Percentiles rank a stretch among this genome's conserved stretches.
phyloP scores from a whole-genome alignment of 2,888 invertebrate species.

The Heliconius cydno region DNA sequence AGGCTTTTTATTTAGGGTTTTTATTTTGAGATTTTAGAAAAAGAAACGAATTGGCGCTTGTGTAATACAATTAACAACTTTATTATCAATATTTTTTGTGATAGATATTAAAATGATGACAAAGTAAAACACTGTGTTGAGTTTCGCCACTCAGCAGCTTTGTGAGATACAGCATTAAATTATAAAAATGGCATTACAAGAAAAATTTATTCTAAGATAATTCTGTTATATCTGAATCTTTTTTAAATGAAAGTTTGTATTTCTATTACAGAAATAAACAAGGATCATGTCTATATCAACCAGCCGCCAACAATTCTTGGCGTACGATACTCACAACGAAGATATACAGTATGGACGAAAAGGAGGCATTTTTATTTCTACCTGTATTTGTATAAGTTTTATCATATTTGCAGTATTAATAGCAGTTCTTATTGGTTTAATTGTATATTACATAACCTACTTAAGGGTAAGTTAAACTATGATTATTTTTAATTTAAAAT shows the following conservation, averaged over 20 bases:
- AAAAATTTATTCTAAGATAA: neutral
- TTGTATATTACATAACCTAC: slow-evolving; percentile 75
- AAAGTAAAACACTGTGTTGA: too few species aligned
- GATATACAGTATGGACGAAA: slow-evolving; percentile 83
- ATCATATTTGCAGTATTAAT: slow-evolving; percentile 66
- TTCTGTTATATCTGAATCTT: neutral
- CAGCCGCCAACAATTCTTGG: slow-evolving; percentile 84
- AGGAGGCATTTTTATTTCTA: slow-evolving; percentile 85
- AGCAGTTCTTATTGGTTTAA: slow-evolving; percentile 70
- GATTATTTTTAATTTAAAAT: slow-evolving; percentile 8
- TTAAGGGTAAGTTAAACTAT: slow-evolving; percentile 63
- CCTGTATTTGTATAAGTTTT: slow-evolving; percentile 81
- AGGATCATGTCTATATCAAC: slow-evolving; percentile 74
- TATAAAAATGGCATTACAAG: neutral
- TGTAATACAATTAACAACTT: neutral
- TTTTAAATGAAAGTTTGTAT: neutral
- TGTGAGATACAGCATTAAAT: neutral
- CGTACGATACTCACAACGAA: slow-evolving; percentile 79
- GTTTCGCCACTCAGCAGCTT: neutral
- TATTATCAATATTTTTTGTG: neutral
- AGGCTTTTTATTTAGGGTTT: neutral
- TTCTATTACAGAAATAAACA: slow-evolving; percentile 60
- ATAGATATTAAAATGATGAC: too few species aligned
- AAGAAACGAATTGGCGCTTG: neutral
- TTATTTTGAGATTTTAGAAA: neutral